Evolutionary conservation across 2,888 invertebrate species (phyloP).

Genomic region (Eupithecia tripunctaria): DNA sequence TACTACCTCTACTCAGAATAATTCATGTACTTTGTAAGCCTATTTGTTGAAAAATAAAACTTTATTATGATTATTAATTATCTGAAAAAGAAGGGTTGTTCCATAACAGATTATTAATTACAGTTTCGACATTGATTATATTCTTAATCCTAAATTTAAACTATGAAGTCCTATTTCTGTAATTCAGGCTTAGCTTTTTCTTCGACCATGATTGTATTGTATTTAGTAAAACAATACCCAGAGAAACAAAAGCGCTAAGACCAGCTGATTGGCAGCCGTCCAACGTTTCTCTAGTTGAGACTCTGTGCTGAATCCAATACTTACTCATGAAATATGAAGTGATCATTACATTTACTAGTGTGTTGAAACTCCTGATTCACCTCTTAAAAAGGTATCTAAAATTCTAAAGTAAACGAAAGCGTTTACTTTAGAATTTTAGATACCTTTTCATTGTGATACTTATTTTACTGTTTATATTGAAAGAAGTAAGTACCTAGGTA

Average conservation of each 20-base stretch:
- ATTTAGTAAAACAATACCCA: conserved; percentile 37
- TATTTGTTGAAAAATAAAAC: no score
- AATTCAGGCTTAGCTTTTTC: background rate
- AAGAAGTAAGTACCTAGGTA: no score
- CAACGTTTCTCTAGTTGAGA: conserved; percentile 61
- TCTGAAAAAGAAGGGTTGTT: background rate
- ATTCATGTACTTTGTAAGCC: no score
- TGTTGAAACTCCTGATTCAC: conserved; percentile 2
- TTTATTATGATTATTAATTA: no score
- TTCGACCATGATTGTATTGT: conserved; percentile 10
- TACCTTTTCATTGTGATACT: background rate
- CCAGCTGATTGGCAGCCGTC: conserved; percentile 65
- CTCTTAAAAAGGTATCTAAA: no score
- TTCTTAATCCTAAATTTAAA: background rate
- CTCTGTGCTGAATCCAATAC: conserved; percentile 33
- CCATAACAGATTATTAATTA: background rate
- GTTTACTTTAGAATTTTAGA: background rate
- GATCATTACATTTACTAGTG: conserved; percentile 11
- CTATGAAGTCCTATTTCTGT: background rate
- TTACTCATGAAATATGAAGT: conserved; percentile 28
- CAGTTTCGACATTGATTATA: background rate
- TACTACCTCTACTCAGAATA: no score
- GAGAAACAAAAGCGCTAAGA: conserved; percentile 40
- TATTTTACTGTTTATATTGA: background rate
- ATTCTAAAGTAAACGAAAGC: no score